phyloP scores from a whole-genome alignment of 2,888 invertebrate genomes.

The Dromius quadrimaculatus region DNA sequence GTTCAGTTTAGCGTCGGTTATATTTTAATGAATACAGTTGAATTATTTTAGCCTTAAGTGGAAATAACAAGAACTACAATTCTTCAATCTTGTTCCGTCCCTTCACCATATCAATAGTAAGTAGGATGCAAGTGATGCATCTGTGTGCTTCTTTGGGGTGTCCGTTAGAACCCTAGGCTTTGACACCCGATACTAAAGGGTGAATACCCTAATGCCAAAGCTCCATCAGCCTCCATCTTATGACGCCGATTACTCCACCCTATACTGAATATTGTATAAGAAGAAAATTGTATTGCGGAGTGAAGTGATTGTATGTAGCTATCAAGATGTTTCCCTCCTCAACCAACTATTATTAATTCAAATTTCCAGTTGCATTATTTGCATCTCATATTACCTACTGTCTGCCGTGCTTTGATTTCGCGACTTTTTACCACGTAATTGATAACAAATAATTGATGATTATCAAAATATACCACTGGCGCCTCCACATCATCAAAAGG shows the following conservation, averaged over 20 bases:
- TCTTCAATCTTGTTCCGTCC: no score
- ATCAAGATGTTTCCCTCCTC: neutral
- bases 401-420: no score
- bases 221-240: slow-evolving; percentile 36
- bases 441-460: no score
- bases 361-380: slow-evolving; percentile 5
- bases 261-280: slow-evolving; percentile 57
- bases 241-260: slow-evolving; percentile 44
- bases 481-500: neutral
- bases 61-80: no score
- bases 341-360: neutral
- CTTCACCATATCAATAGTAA: no score
- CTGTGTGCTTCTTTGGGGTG: neutral
- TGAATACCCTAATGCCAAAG: slow-evolving; percentile 19
- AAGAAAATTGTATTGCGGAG: slow-evolving; percentile 51
- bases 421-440: no score
- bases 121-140: neutral
- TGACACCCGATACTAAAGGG: slow-evolving; percentile 27
- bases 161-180: neutral
- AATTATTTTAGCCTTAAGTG: no score
- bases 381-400: no score
- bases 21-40: no score
- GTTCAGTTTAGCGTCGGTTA: no score
- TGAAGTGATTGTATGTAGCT: slow-evolving; percentile 56
- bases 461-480: no score